Conservation (phyloP, 2,113 vertebrate species). For the Ifrita kowaldi region DNA sequence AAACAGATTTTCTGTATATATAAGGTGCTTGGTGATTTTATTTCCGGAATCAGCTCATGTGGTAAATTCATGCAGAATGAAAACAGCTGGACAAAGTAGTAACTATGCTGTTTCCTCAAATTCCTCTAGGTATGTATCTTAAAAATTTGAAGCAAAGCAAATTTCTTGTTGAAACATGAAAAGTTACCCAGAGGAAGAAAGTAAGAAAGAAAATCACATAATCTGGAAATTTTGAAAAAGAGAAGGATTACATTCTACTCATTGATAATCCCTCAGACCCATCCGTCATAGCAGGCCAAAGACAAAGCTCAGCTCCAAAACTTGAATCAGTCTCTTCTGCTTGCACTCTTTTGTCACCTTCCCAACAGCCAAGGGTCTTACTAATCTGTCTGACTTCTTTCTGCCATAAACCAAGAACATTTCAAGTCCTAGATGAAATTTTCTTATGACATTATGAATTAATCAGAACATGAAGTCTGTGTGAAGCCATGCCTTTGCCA, state of each 20-base stretch:
- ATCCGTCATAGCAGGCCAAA: not conserved
- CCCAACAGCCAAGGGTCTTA: not conserved
- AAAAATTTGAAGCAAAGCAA: not conserved
- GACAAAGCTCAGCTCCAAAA: not conserved
- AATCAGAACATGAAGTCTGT: not conserved
- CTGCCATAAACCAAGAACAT: not conserved
- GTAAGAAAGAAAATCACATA: not conserved
- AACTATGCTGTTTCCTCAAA: not conserved
- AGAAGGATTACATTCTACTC: not conserved
- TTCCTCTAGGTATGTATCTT: not conserved
- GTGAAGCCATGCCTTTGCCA: not conserved
- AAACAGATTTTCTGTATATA: not conserved
- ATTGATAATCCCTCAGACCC: not conserved
- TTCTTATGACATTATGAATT: not conserved
- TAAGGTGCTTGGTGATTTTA: not conserved
- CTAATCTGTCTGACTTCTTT: not conserved
- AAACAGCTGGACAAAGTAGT: not conserved
- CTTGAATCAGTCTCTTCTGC: not conserved
- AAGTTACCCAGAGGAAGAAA: not conserved
- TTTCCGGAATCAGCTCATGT: not conserved
- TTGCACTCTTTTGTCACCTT: not conserved
- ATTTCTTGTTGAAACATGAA: not conserved
- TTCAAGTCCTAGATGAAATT: not conserved
- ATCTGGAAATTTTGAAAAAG: not conserved
- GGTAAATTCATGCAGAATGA: not conserved